These are phyloP conservation scores for Eupithecia insigniata DNA, from an alignment of 2,888 invertebrate species.

Conservation along the genomic window DNA sequence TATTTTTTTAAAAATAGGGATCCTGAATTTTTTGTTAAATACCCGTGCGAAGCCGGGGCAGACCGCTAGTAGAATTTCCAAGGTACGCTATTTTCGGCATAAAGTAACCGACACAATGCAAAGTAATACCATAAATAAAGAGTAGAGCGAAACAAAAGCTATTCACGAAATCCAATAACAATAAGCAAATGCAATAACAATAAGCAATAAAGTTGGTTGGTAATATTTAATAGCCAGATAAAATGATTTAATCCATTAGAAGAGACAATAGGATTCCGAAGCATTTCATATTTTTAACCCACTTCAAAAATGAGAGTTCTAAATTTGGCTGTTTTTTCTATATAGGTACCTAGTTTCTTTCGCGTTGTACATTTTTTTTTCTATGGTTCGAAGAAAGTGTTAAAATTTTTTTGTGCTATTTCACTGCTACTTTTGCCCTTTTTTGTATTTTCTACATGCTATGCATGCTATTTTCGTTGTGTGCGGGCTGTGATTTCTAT, in stretches of 20 bases:
- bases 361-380: no score
- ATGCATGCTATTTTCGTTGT: no score
- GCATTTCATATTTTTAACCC: neutral
- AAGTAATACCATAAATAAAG: neutral
- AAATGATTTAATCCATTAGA: neutral
- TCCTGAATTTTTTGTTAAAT: no score
- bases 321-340: neutral
- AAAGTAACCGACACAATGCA: neutral
- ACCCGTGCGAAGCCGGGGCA: no score
- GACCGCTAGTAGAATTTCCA: no score
- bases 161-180: slow-evolving; percentile 1
- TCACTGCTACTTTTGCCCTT: no score
- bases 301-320: neutral
- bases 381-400: no score
- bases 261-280: neutral
- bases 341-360: no score
- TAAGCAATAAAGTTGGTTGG: neutral
- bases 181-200: neutral
- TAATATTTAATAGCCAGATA: neutral
- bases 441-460: no score
- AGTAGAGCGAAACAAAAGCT: neutral
- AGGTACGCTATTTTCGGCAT: neutral
- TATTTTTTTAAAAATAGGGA: no score
- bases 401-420: no score
- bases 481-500: no score